Percentiles rank a stretch among this genome's conserved stretches.
These are phyloP conservation scores for Dryococelus australis DNA, from an alignment of 2,888 invertebrate species.

Conservation along the genomic window DNA sequence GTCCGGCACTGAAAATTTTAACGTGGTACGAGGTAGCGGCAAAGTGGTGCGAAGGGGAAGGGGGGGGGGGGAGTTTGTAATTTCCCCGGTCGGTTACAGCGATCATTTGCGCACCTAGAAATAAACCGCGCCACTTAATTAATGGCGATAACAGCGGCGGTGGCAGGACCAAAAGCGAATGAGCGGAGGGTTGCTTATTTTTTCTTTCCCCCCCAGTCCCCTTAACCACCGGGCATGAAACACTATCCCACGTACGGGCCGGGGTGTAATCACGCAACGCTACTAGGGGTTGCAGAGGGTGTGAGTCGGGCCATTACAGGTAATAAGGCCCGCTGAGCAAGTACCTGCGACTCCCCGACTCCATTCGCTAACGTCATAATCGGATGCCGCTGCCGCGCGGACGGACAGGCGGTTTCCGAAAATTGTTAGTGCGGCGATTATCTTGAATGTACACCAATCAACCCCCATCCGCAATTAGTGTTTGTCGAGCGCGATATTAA, in stretches of 20 bases:
- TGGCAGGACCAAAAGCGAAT: not conserved
- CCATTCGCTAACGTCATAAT: not conserved
- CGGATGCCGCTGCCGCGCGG: not conserved
- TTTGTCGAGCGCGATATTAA: not conserved
- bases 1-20: not conserved
- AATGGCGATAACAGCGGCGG: not conserved
- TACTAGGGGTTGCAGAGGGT: not conserved
- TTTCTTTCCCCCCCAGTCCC: not conserved
- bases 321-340: not conserved
- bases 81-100: not conserved
- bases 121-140: conserved; percentile 2
- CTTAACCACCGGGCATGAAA: not conserved
- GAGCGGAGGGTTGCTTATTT: too few relatives aligned
- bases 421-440: conserved; percentile 16
- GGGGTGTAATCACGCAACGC: not conserved
- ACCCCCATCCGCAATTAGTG: not conserved
- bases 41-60: not conserved
- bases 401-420: not conserved
- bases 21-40: too few relatives aligned
- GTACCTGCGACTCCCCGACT: not conserved
- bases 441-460: conserved; percentile 1
- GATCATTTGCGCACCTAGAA: not conserved
- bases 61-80: not conserved
- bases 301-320: not conserved
- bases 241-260: not conserved